These are phyloP conservation scores for Nasalis larvatus DNA, from an alignment of 2,113 vertebrate genomes.

Conservation along the genomic window DNA sequence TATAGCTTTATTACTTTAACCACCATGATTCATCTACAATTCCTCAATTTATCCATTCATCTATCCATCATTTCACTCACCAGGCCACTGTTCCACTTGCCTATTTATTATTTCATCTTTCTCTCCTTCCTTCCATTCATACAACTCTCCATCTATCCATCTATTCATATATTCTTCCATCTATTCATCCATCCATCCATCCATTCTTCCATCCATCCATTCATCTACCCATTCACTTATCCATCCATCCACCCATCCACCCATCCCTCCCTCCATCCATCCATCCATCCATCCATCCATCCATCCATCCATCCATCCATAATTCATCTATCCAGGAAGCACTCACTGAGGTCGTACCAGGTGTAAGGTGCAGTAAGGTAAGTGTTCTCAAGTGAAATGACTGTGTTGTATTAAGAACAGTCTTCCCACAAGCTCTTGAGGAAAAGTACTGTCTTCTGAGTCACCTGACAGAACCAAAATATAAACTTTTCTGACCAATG, in stretches of 20 bases:
- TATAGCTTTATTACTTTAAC: neutral
- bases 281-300: neutral
- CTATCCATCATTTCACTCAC: neutral
- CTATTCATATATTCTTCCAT: too few relatives aligned
- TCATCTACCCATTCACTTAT: neutral
- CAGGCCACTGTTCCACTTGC: neutral
- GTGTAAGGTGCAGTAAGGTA: neutral
- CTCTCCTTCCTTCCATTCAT: neutral
- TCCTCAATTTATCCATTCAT: neutral
- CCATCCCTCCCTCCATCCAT: too few relatives aligned
- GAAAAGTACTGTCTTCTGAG: neutral
- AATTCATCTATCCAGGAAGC: neutral
- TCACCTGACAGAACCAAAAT: neutral
- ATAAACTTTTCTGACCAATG: neutral
- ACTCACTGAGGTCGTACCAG: neutral
- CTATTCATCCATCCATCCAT: neutral
- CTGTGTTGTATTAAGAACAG: neutral
- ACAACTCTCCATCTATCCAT: neutral
- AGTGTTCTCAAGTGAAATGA: neutral
- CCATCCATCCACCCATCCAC: neutral
- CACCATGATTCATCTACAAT: neutral
- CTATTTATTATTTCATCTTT: neutral
- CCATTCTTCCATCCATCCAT: neutral
- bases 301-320: neutral
- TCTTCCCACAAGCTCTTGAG: neutral